Conservation (phyloP, 2,797 vertebrate genomes). For the Capromys pilorides region DNA sequence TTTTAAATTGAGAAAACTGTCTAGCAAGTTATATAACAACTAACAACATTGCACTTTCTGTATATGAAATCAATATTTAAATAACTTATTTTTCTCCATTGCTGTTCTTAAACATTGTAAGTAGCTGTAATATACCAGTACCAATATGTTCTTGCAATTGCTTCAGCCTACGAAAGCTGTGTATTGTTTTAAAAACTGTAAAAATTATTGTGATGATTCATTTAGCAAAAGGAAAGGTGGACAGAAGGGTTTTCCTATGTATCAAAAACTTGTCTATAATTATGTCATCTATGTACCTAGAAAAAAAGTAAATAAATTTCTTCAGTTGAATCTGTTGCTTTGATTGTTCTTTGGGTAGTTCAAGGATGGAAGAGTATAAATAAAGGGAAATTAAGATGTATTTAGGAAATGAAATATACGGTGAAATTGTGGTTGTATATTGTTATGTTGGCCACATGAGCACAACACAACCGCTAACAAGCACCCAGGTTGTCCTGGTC, state of each 20-base stretch:
- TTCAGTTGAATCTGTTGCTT: slow-evolving; percentile 79
- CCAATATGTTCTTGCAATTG: slow-evolving; percentile 94
- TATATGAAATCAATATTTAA: slow-evolving; percentile 99
- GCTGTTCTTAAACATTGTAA: slow-evolving; percentile 96
- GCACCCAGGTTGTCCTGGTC: neutral
- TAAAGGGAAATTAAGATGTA: neutral
- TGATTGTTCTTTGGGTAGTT: neutral
- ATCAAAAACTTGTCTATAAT: slow-evolving; percentile 97
- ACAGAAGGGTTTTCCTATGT: slow-evolving; percentile 95
- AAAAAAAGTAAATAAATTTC: slow-evolving; percentile 95
- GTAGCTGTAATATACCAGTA: slow-evolving; percentile 99
- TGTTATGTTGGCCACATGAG: neutral
- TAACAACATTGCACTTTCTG: slow-evolving; percentile 98
- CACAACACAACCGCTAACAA: neutral
- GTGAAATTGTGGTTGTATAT: neutral
- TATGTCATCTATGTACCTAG: slow-evolving; percentile 93
- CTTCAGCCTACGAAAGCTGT: slow-evolving; percentile 94
- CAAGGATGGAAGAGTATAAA: neutral
- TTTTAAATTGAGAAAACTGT: slow-evolving; percentile 86
- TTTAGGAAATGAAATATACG: neutral
- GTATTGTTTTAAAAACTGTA: slow-evolving; percentile 97
- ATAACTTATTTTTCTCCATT: slow-evolving; percentile 99
- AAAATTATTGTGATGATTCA: slow-evolving; percentile 97
- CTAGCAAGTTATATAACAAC: slow-evolving; percentile 94
- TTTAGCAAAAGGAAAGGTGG: slow-evolving; percentile 92